A percentile compares a stretch with the other conserved stretches of the same genome.
Conservation (phyloP, 1,140 invertebrate genomes). For the Drosophila nikananu region DNA sequence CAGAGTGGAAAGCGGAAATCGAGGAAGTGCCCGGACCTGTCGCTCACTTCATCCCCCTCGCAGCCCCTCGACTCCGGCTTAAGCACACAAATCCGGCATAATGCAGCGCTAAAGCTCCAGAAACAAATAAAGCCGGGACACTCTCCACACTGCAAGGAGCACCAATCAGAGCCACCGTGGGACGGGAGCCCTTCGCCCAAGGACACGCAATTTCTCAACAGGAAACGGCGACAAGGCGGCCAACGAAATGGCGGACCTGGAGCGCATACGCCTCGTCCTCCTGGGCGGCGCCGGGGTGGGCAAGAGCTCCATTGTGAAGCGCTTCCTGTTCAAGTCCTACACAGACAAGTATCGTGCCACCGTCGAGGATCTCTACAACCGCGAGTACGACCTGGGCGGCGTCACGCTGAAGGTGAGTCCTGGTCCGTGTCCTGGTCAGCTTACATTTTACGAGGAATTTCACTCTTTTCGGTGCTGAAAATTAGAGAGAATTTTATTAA, state of each 20-base stretch:
- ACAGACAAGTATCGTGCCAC: constrained; percentile 94
- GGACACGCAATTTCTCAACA: constrained; percentile 58
- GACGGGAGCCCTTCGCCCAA: constrained; percentile 32
- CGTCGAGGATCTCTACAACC: constrained; percentile 95
- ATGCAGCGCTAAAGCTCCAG: constrained; percentile 28
- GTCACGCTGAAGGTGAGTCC: constrained; percentile 89
- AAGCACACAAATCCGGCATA: constrained; percentile 43
- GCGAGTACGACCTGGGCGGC: constrained; percentile 92
- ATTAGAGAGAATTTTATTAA: neutral
- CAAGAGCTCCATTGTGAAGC: constrained; percentile 94
- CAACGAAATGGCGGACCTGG: constrained; percentile 88
- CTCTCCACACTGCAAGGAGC: constrained; percentile 13
- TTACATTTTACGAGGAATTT: constrained; percentile 12
- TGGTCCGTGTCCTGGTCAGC: constrained; percentile 1
- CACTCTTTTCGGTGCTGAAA: neutral
- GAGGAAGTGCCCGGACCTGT: constrained; percentile 25
- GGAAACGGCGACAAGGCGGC: constrained; percentile 23
- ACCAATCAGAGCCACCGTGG: constrained; percentile 32
- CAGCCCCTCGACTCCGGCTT: constrained; percentile 41
- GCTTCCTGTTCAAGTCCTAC: constrained; percentile 94
- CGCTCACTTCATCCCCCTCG: neutral
- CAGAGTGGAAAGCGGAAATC: constrained; percentile 51
- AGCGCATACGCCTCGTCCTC: constrained; percentile 93
- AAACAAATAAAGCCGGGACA: constrained; percentile 14
- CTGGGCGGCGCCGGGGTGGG: constrained; percentile 94